phyloP scores from a whole-genome alignment of 2,113 vertebrate species.

The Colinus virginianus region DNA sequence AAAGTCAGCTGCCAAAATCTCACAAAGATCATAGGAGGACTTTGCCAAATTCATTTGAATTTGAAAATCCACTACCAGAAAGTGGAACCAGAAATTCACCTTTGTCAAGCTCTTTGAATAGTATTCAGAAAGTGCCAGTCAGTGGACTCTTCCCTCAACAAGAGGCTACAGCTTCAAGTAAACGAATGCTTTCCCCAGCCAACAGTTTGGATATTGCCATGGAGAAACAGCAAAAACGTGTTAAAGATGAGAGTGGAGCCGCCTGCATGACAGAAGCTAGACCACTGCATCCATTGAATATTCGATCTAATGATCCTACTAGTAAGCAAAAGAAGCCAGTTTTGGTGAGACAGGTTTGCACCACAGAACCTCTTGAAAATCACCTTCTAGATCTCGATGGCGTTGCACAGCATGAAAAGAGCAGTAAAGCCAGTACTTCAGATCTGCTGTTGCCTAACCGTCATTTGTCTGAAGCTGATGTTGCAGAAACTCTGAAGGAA shows the following conservation, averaged over 20 bases:
- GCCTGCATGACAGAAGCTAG: constrained; percentile 84
- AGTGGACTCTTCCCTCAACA: constrained; percentile 91
- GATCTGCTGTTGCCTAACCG: constrained; percentile 49
- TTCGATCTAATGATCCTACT: constrained; percentile 80
- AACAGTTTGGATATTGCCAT: constrained; percentile 99
- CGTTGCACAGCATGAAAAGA: constrained; percentile 73
- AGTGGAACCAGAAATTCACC: constrained; percentile 72
- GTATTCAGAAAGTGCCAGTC: constrained; percentile 85
- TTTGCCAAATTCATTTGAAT: constrained; percentile 68
- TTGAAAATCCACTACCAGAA: constrained; percentile 67
- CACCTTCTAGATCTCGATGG: constrained; percentile 81
- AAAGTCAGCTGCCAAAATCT: constrained; percentile 73
- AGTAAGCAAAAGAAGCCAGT: constrained; percentile 89
- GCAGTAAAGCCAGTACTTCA: constrained; percentile 40
- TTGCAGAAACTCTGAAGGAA: constrained; percentile 73
- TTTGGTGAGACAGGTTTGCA: constrained; percentile 93
- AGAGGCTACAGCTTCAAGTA: constrained; percentile 92
- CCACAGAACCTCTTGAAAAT: constrained; percentile 90
- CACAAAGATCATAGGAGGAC: constrained; percentile 75
- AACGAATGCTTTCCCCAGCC: constrained; percentile 97
- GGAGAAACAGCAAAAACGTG: constrained; percentile 98
- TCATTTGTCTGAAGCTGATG: constrained; percentile 64
- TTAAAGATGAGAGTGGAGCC: constrained; percentile 94
- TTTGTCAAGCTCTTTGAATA: constrained; percentile 75
- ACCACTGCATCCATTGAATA: constrained; percentile 77